These are phyloP conservation scores for Phymanthus crucifer DNA, from an alignment of 92 coral and sea anemone genomes.

Conservation along the genomic window DNA sequence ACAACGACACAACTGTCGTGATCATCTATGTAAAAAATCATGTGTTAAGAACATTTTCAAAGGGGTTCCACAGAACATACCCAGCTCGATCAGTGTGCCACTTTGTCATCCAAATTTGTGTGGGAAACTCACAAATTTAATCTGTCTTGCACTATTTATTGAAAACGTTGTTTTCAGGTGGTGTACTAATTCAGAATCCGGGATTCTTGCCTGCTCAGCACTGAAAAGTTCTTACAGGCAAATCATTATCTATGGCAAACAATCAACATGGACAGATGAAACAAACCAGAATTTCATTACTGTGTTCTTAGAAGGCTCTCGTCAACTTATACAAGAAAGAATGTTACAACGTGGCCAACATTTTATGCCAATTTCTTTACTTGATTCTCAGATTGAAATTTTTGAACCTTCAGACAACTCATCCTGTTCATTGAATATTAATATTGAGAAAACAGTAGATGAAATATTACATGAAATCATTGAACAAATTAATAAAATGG, in stretches of 20 bases:
- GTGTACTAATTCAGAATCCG: constrained; percentile 74
- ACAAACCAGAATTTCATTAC: constrained; percentile 43
- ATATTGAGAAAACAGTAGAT: constrained; percentile 68
- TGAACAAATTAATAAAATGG: not conserved
- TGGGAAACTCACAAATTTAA: not conserved
- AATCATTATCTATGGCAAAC: constrained; percentile 74
- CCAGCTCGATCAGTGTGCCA: too few species aligned
- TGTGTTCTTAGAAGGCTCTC: constrained; percentile 78
- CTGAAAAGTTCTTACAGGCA: constrained; percentile 79
- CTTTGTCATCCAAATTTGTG: not conserved
- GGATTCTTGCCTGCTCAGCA: constrained; percentile 92
- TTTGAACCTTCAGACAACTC: constrained; percentile 65
- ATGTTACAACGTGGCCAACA: constrained; percentile 68
- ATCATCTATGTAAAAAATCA: too few species aligned
- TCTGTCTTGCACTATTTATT: not conserved
- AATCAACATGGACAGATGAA: constrained; percentile 17
- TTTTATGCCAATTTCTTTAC: constrained; percentile 69
- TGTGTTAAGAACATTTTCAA: too few species aligned
- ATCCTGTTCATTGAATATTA: constrained; percentile 42
- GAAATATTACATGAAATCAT: constrained; percentile 68
- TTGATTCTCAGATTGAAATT: constrained; percentile 80
- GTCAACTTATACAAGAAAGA: constrained; percentile 67
- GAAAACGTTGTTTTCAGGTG: constrained; percentile 52
- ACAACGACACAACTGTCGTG: too few species aligned
- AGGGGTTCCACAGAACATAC: too few species aligned